These are phyloP conservation scores for Coelinius sp. DNA, from an alignment of 2,888 invertebrate species.

Conservation along the genomic window DNA sequence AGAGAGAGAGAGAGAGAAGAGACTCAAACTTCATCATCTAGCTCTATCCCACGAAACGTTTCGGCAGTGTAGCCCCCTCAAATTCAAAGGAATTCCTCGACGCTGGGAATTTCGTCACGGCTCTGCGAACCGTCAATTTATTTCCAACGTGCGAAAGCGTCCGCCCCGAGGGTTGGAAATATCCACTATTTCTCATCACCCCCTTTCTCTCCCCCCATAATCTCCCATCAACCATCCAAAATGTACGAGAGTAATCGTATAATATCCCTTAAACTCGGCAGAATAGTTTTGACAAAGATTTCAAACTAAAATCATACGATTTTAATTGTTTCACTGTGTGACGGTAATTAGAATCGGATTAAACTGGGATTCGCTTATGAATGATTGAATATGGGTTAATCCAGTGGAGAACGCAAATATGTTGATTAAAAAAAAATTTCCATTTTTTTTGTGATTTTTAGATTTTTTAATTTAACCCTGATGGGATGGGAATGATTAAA, in stretches of 20 bases:
- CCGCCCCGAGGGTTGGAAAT: slow-evolving; percentile 18
- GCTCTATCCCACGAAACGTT: slow-evolving; percentile 14
- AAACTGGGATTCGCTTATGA: neutral
- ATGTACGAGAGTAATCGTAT: slow-evolving; percentile 14
- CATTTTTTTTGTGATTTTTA: too few relatives aligned
- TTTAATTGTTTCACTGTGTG: neutral
- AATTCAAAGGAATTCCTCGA: slow-evolving; percentile 23
- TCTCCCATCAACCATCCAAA: neutral
- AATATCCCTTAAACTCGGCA: slow-evolving; percentile 1
- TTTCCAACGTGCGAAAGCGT: slow-evolving; percentile 20
- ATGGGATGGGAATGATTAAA: too few relatives aligned
- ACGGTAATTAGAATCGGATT: neutral
- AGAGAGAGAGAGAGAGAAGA: neutral
- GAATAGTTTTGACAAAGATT: slow-evolving; percentile 1
- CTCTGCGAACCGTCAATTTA: slow-evolving; percentile 18
- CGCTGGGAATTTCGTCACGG: slow-evolving; percentile 26
- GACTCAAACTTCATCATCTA: neutral
- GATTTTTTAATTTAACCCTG: too few relatives aligned
- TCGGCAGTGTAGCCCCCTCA: neutral
- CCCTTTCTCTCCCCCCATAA: neutral
- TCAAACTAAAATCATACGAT: neutral
- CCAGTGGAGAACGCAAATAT: neutral
- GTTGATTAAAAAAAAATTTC: neutral
- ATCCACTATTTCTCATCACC: neutral
- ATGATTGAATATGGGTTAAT: neutral